Evolutionary conservation across 1,140 invertebrate species (phyloP).

Genomic region (Tetramorium alpestre): DNA sequence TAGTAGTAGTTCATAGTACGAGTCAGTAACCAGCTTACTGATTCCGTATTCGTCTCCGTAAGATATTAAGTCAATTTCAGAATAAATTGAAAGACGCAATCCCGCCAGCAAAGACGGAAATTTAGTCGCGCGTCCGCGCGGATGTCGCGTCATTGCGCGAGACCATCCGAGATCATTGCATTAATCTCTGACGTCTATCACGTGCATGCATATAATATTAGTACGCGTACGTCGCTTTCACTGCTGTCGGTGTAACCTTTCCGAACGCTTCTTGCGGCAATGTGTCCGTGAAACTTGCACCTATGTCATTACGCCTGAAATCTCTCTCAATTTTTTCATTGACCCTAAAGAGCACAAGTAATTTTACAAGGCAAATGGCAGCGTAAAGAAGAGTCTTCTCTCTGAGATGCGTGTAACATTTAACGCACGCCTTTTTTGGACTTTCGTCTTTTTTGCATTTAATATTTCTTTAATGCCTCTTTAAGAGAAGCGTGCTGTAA

Average conservation of each 20-base stretch:
- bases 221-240: constrained; percentile 72
- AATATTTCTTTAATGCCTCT: background rate
- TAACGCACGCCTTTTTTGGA: background rate
- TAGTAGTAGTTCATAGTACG: background rate
- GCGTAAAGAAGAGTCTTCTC: background rate
- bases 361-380: background rate
- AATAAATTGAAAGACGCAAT: background rate
- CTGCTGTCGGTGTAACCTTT: constrained; percentile 66
- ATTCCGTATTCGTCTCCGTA: background rate
- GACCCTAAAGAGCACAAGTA: background rate
- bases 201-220: constrained; percentile 65
- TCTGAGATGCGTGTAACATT: background rate
- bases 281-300: constrained; percentile 53
- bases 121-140: background rate
- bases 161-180: constrained; percentile 26
- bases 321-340: constrained; percentile 42
- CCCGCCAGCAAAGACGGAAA: background rate
- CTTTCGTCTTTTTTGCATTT: background rate
- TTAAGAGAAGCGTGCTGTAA: background rate
- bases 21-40: background rate
- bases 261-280: constrained; percentile 35
- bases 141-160: constrained; percentile 10
- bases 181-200: constrained; percentile 31
- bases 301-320: constrained; percentile 18
- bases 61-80: background rate